Evolutionary conservation across 2,797 vertebrate species (phyloP).

Genomic region (Artibeus jamaicensis): DNA sequence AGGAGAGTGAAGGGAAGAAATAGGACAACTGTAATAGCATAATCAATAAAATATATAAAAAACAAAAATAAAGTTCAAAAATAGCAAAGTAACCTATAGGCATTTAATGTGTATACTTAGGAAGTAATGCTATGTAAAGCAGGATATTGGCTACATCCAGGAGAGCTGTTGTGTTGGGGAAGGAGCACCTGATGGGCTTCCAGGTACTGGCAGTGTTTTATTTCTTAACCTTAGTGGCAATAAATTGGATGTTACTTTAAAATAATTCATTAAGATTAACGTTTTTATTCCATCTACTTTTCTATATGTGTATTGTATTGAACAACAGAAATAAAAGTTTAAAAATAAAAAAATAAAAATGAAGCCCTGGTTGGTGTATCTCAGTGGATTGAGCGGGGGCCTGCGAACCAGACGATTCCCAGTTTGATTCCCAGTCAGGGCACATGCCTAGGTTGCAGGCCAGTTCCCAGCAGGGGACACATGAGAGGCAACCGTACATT

Average conservation of each 20-base stretch:
- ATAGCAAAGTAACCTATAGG: not conserved
- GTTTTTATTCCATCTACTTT: not conserved
- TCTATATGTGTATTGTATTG: not conserved
- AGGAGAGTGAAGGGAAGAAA: too few species aligned
- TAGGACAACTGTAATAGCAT: too few species aligned
- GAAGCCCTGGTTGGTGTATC: too few species aligned
- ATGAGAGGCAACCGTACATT: too few species aligned
- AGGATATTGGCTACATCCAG: not conserved
- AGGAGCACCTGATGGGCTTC: not conserved
- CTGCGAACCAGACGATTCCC: too few species aligned
- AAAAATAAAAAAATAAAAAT: not conserved
- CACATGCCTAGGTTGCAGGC: too few species aligned
- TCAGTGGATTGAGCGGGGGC: too few species aligned
- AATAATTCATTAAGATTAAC: not conserved
- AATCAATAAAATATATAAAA: too few species aligned
- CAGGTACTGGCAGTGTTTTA: not conserved
- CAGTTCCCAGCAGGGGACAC: too few species aligned
- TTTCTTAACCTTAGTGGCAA: not conserved
- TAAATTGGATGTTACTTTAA: not conserved
- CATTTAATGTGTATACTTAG: not conserved
- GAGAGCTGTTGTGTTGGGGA: not conserved
- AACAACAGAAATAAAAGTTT: not conserved
- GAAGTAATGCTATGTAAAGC: not conserved
- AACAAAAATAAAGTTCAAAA: not conserved
- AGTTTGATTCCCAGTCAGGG: too few species aligned